These are phyloP conservation scores for Pantherophis vulpinus DNA, from an alignment of 2,797 vertebrate species.

Conservation along the genomic window DNA sequence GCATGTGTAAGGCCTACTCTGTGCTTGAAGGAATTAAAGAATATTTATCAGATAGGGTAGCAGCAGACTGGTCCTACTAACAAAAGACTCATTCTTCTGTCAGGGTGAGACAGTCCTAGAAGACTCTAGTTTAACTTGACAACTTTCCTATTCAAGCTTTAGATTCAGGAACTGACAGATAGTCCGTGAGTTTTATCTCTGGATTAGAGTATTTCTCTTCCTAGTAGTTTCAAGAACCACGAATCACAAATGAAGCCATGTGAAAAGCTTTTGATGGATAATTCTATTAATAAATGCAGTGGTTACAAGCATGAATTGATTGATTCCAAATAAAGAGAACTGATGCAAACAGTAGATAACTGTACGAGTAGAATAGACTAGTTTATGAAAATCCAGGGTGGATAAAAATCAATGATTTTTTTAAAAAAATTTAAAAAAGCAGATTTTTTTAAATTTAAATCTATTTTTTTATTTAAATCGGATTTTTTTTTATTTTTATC, in stretches of 20 bases:
- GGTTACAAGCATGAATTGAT: not conserved
- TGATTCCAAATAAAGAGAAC: not conserved
- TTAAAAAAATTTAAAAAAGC: too few species aligned
- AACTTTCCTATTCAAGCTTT: not conserved
- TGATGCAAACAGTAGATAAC: not conserved
- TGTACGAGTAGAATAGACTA: not conserved
- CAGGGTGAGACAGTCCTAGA: not conserved
- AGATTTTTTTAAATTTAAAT: too few species aligned
- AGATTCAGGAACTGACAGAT: not conserved
- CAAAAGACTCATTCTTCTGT: not conserved
- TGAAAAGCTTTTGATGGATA: not conserved
- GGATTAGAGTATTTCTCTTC: not conserved
- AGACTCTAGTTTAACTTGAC: not conserved
- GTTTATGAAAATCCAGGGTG: not conserved
- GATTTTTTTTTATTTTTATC: too few species aligned
- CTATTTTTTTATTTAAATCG: too few species aligned
- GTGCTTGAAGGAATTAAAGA: not conserved
- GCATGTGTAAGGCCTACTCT: not conserved
- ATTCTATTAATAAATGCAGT: not conserved
- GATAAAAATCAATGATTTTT: too few species aligned
- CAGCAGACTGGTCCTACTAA: not conserved
- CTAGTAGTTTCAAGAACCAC: not conserved
- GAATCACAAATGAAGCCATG: not conserved
- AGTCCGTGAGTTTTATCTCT: not conserved
- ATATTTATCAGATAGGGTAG: not conserved